Percentiles rank a stretch among this genome's conserved stretches.
phyloP scores from a whole-genome alignment of 2,113 vertebrate genomes.

The Alethe castanea region DNA sequence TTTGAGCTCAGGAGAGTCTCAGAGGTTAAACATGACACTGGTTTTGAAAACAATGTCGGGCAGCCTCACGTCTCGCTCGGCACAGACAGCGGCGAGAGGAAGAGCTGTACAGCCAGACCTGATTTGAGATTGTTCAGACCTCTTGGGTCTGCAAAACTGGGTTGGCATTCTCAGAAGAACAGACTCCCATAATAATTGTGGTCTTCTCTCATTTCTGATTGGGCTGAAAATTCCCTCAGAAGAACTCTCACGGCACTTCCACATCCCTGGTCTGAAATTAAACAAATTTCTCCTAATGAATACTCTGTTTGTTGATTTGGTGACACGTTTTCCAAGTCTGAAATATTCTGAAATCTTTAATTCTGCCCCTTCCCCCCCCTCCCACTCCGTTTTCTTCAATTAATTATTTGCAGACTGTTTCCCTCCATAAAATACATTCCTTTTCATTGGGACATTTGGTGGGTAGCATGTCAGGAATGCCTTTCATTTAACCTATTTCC shows the following conservation, averaged over 20 bases:
- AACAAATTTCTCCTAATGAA: conserved; percentile 52
- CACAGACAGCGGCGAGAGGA: background rate
- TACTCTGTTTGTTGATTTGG: conserved; percentile 54
- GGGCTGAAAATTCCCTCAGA: conserved; percentile 40
- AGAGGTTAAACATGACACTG: background rate
- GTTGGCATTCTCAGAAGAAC: conserved; percentile 61
- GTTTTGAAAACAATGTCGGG: background rate
- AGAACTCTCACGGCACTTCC: conserved; percentile 12
- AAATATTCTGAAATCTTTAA: conserved; percentile 11
- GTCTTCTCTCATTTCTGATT: conserved; percentile 22
- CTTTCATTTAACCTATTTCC: conserved; percentile 43
- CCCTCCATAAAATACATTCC: background rate
- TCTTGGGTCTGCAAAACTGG: conserved; percentile 56
- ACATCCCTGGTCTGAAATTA: conserved; percentile 61
- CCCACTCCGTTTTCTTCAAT: background rate
- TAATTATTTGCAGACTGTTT: background rate
- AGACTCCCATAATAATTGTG: conserved; percentile 56
- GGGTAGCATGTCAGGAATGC: background rate
- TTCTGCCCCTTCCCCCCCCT: background rate
- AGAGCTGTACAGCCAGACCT: conserved; percentile 23
- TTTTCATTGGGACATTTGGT: background rate
- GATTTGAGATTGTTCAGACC: conserved; percentile 56
- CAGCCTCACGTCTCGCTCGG: background rate
- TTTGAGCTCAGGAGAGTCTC: background rate
- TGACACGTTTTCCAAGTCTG: background rate